Evolutionary conservation across 37 sponge, comb jelly and placozoan species (phyloP), one percentile per base, ranked within the genome.

Genomic region (Bolinopsis microptera): DNA sequence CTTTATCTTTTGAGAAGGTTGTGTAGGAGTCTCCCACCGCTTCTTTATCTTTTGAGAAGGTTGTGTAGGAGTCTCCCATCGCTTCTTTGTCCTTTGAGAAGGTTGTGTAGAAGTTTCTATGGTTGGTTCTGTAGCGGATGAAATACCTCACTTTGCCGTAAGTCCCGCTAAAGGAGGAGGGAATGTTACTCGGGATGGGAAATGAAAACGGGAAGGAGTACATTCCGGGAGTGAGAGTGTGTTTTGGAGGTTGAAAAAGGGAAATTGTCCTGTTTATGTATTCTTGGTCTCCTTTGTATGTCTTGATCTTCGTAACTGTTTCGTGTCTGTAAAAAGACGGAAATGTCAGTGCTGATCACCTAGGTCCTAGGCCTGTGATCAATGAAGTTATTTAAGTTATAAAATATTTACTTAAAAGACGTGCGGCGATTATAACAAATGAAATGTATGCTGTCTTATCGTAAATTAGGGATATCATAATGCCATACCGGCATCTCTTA

Each of bases 131-230:
- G 35, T 77, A 77, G 1, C 80, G 80, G 36, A 77, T 31, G 80
- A 77, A 77, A 77, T 77, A 77, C 80, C 80, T 32, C 3, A 77
- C 80, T 77, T 77, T 77, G 1, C 80, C 80, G 33, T 77, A 18
- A 21, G 80, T 32, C 36, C 80, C 80, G 33, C 80, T 77, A 32
- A 77, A 77, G 0, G 36, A 21, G 33, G 35, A 33, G 80, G 80
- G 80, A 16, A 77, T 77, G 35, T 35, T 35, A 35, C 36, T 1
- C 0, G 80, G 80, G 22, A 77, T 13, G 35, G 35, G 21, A 36
- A 77, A 34, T 34, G 33, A 32, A 34, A 77, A 77, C 18, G 80
- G 80, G 9, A 77, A 77, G 37, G 80, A 77, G 80, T 77, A 77
- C 9, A 77, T 77, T 21, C 80, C 36, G 36, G 80, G 80, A 3